Evolutionary conservation across 2,113 vertebrate species (phyloP).

Genomic region (Pelmatolapia mariae): DNA sequence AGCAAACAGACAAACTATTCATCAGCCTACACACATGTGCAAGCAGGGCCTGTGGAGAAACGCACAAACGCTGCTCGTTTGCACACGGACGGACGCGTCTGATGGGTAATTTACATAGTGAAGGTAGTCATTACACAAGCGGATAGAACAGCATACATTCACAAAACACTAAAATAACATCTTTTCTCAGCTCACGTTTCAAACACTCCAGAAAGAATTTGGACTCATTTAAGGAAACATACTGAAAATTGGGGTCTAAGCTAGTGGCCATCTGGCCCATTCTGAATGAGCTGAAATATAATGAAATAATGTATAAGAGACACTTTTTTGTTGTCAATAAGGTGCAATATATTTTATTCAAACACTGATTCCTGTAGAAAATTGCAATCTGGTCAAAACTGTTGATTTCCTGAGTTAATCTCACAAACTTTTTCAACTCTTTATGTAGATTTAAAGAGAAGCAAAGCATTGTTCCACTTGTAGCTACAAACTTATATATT

Average conservation of each 20-base stretch:
- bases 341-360: background rate
- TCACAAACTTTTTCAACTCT: background rate
- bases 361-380: background rate
- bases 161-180: conserved; percentile 15
- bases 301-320: background rate
- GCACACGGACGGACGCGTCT: conserved; percentile 17
- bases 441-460: background rate
- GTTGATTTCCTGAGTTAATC: background rate
- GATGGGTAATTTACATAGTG: conserved; percentile 55
- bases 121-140: conserved; percentile 45
- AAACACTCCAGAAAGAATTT: background rate
- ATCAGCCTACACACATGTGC: conserved; percentile 58
- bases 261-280: background rate
- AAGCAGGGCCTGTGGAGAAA: conserved; percentile 27
- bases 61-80: conserved; percentile 27
- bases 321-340: background rate
- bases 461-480: background rate
- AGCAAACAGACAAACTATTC: conserved; percentile 61
- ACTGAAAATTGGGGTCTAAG: background rate
- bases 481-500: background rate
- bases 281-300: background rate
- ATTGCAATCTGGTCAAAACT: background rate
- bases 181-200: background rate
- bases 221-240: background rate
- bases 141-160: background rate